Conservation (phyloP, 2,797 vertebrate genomes). For the Poeciliopsis gracilis region DNA sequence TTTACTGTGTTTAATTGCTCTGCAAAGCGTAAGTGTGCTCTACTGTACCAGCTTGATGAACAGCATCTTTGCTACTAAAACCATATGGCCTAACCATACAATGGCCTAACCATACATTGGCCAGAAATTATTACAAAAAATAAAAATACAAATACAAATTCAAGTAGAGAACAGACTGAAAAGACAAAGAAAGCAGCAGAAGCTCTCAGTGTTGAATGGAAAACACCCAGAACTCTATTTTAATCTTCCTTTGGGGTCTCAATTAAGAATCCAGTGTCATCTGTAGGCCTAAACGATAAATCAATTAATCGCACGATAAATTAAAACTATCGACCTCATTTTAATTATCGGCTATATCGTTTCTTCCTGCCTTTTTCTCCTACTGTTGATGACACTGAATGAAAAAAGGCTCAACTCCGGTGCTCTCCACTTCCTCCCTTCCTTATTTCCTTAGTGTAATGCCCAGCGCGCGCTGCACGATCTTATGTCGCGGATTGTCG, state of each 20-base stretch:
- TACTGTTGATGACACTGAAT: too few species aligned
- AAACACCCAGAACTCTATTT: conserved; percentile 50
- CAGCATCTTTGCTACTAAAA: not conserved
- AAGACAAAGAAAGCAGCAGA: conserved; percentile 29
- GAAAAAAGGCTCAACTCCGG: too few species aligned
- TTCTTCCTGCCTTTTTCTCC: too few species aligned
- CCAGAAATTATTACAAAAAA: not conserved
- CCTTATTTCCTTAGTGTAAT: too few species aligned
- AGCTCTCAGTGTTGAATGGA: conserved; percentile 28
- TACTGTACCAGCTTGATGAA: conserved; percentile 40
- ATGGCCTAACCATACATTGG: too few species aligned
- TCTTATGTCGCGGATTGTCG: too few species aligned
- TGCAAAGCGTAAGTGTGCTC: not conserved
- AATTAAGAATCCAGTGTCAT: conserved; percentile 15
- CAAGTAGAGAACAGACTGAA: not conserved
- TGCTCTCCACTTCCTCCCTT: too few species aligned
- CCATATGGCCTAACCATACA: too few species aligned
- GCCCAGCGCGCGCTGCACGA: too few species aligned
- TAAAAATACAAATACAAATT: not conserved
- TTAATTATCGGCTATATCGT: too few species aligned
- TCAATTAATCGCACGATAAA: too few species aligned
- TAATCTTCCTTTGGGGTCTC: conserved; percentile 35
- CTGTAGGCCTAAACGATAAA: not conserved
- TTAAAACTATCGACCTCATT: too few species aligned
- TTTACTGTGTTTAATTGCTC: not conserved